These are phyloP conservation scores for Drosophila anomelani DNA, from an alignment of 2,888 invertebrate species.

Conservation along the genomic window DNA sequence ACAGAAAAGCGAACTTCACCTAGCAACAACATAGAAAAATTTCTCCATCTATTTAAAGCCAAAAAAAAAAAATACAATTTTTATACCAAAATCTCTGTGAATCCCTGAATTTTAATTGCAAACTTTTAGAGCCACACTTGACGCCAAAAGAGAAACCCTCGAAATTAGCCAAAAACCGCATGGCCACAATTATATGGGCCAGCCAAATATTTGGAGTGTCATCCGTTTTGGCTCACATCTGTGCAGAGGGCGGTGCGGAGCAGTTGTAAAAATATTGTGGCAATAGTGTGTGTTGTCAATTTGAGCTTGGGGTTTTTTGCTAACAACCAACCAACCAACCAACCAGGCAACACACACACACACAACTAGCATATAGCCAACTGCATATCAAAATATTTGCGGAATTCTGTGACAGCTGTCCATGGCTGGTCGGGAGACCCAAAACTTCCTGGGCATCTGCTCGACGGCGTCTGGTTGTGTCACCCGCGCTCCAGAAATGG, in stretches of 20 bases:
- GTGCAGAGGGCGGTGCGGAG: background rate
- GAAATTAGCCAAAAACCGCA: conserved; percentile 46
- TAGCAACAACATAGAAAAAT: conserved; percentile 7
- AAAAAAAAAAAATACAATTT: background rate
- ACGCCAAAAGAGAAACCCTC: conserved; percentile 14
- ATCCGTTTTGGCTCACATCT: conserved; percentile 24
- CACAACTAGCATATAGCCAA: conserved; percentile 20
- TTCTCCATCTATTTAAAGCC: background rate
- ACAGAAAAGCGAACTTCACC: background rate
- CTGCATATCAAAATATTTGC: conserved; percentile 76
- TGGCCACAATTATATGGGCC: conserved; percentile 60
- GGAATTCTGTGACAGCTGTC: conserved; percentile 63
- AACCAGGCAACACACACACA: conserved; percentile 1
- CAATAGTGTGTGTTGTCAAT: conserved; percentile 66
- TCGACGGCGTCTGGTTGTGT: conserved; percentile 27
- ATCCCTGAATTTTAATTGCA: conserved; percentile 38
- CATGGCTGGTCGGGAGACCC: conserved; percentile 46
- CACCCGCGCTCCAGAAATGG: conserved; percentile 32
- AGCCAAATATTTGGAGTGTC: conserved; percentile 65
- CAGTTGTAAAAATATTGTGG: conserved; percentile 75
- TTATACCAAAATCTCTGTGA: conserved; percentile 21
- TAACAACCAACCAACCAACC: conserved; percentile 33
- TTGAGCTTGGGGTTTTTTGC: conserved; percentile 54
- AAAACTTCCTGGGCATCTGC: conserved; percentile 49
- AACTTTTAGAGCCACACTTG: conserved; percentile 17